Evolutionary conservation across 2,797 vertebrate genomes (phyloP).

Genomic region (Bradypodion ventrale): DNA sequence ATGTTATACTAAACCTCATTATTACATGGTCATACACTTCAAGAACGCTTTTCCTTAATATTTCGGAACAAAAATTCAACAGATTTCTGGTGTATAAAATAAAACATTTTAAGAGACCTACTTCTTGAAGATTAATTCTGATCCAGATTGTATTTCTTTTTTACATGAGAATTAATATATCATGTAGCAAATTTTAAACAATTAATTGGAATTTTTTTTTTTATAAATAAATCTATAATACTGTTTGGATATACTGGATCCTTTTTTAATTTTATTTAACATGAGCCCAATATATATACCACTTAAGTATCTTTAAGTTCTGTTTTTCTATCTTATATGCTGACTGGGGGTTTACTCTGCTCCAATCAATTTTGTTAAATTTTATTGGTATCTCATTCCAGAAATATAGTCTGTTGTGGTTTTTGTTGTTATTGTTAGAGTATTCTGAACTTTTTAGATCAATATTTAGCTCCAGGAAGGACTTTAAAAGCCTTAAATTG

Average conservation of each 20-base stretch:
- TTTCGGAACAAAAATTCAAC: neutral
- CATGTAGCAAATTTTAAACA: too few relatives aligned
- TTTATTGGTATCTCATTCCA: neutral
- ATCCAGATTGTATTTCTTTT: neutral
- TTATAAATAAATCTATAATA: neutral
- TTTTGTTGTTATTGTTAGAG: too few relatives aligned
- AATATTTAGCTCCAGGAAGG: too few relatives aligned
- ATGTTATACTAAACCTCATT: neutral
- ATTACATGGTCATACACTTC: neutral
- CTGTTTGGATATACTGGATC: neutral
- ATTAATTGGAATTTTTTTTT: neutral
- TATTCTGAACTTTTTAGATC: too few relatives aligned
- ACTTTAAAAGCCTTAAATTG: too few relatives aligned
- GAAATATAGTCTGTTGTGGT: neutral
- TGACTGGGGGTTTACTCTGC: neutral
- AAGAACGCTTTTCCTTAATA: neutral
- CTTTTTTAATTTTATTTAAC: neutral
- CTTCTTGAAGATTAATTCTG: neutral
- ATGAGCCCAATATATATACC: neutral
- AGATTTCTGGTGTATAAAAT: neutral
- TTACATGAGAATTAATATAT: neutral
- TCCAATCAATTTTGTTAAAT: neutral
- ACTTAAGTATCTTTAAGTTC: neutral
- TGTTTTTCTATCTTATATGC: too few relatives aligned
- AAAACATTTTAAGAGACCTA: neutral